Percentiles rank a stretch among this genome's conserved stretches.
phyloP scores from a whole-genome alignment of 2,888 invertebrate genomes.

The Tenodera sinensis region DNA sequence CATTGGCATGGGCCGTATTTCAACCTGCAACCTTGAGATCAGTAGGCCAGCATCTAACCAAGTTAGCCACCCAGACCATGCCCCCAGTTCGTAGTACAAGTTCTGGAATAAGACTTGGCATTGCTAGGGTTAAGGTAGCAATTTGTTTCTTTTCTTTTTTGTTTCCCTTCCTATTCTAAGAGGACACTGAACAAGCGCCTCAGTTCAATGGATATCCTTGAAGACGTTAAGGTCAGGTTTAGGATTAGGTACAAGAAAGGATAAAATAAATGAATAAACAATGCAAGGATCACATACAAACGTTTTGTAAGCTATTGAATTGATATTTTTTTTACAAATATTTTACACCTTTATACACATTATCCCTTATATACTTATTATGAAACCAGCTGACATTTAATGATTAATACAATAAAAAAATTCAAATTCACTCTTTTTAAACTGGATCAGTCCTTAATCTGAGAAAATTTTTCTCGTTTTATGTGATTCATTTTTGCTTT shows the following conservation, averaged over 20 bases:
- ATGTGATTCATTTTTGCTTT: conserved; percentile 1
- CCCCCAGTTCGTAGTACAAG: too few relatives aligned
- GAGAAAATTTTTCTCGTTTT: conserved; percentile 4
- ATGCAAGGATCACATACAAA: conserved; percentile 24
- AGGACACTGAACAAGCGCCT: too few relatives aligned
- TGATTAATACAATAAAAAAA: conserved; percentile 19
- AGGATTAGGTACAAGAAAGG: neutral
- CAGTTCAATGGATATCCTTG: too few relatives aligned
- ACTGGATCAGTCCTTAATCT: conserved; percentile 16
- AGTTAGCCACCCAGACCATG: too few relatives aligned
- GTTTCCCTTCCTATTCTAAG: too few relatives aligned
- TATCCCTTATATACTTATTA: conserved; percentile 6
- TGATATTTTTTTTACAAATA: conserved; percentile 24
- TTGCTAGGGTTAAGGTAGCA: too few relatives aligned
- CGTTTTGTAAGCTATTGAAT: conserved; percentile 28
- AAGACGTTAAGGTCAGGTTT: neutral
- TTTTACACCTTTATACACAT: conserved; percentile 14
- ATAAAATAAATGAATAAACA: neutral
- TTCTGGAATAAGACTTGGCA: too few relatives aligned
- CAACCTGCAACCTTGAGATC: too few relatives aligned
- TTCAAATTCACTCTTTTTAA: conserved; percentile 14
- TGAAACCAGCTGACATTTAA: conserved; percentile 18
- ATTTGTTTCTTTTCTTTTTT: too few relatives aligned
- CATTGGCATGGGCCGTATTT: too few relatives aligned
- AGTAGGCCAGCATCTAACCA: too few relatives aligned